phyloP scores from a whole-genome alignment of 2,888 invertebrate genomes.

The Fissipunctia ypsillon region DNA sequence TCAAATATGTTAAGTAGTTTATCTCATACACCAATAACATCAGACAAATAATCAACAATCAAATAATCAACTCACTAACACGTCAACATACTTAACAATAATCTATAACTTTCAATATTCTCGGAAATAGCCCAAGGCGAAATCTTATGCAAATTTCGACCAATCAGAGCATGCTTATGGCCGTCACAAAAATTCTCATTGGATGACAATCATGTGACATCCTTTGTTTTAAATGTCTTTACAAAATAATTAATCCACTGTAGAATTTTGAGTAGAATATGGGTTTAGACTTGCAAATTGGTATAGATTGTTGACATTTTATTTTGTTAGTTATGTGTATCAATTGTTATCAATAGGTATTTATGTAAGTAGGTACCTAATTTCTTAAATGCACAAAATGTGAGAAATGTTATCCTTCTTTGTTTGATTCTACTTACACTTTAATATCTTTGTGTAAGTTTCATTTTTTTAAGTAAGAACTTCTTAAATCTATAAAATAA shows the following conservation, averaged over 20 bases:
- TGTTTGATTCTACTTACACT: background rate
- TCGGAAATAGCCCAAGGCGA: slow-evolving; percentile 57
- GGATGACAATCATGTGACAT: slow-evolving; percentile 46
- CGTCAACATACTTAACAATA: slow-evolving; percentile 33
- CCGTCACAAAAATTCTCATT: slow-evolving; percentile 31
- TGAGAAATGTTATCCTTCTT: slow-evolving; percentile 8
- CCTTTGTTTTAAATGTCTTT: slow-evolving; percentile 7
- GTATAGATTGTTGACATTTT: background rate
- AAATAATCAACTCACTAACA: slow-evolving; percentile 18
- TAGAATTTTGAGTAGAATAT: slow-evolving; percentile 3
- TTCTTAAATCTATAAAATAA: too few species aligned
- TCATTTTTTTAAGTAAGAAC: too few species aligned
- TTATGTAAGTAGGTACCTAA: background rate
- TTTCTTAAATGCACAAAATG: background rate
- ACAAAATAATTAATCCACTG: slow-evolving; percentile 11
- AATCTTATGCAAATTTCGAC: slow-evolving; percentile 55
- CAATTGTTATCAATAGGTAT: slow-evolving; percentile 16
- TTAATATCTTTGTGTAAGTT: background rate
- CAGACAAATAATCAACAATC: slow-evolving; percentile 9
- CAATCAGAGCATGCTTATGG: slow-evolving; percentile 39
- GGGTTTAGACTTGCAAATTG: slow-evolving; percentile 4
- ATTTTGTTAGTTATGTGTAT: background rate
- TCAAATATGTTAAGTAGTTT: background rate
- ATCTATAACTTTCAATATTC: slow-evolving; percentile 45
- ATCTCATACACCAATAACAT: background rate